Percentiles rank a stretch among this genome's conserved stretches.
These are phyloP conservation scores for Onychomys arenicola DNA, from an alignment of 2,797 vertebrate species.

Conservation along the genomic window DNA sequence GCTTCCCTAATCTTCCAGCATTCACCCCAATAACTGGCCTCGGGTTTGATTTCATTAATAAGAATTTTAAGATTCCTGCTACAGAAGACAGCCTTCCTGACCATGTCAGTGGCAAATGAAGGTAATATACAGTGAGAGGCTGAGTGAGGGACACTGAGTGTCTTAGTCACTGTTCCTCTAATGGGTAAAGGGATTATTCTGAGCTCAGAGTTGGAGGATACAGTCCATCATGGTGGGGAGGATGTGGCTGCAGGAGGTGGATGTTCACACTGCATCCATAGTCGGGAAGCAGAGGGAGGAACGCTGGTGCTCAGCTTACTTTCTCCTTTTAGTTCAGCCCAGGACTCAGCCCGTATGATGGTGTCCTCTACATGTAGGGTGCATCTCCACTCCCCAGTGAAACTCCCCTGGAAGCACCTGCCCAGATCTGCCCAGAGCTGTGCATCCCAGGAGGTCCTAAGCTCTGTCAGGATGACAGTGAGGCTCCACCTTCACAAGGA, in stretches of 20 bases:
- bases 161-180: neutral
- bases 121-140: neutral
- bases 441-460: neutral
- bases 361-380: neutral
- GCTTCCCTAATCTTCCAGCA: too few relatives aligned
- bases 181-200: too few relatives aligned
- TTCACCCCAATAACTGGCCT: too few relatives aligned
- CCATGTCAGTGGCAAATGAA: neutral
- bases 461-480: neutral
- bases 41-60: too few relatives aligned
- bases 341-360: neutral
- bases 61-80: too few relatives aligned
- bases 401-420: too few relatives aligned
- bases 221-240: neutral
- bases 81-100: neutral
- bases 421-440: too few relatives aligned
- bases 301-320: neutral
- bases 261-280: neutral
- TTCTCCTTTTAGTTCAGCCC: neutral
- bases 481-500: neutral
- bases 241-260: neutral
- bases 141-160: neutral
- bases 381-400: neutral
- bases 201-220: neutral
- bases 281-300: neutral